phyloP scores from a whole-genome alignment of 2,888 invertebrate species.

The Ornithoptera alexandrae region DNA sequence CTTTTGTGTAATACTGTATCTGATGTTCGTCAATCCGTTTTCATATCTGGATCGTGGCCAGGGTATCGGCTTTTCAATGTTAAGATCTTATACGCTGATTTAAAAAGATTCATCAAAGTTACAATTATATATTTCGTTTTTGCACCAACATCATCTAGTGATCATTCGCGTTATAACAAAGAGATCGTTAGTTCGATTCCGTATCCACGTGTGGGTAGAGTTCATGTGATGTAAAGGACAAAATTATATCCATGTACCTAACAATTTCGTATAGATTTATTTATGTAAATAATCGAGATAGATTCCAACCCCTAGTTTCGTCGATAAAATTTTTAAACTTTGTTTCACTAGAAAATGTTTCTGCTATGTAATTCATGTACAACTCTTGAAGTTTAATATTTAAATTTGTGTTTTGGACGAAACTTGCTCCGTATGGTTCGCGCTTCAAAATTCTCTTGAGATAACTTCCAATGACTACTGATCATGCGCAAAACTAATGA shows the following conservation, averaged over 20 bases:
- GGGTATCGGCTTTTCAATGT: constrained; percentile 14
- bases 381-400: not conserved
- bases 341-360: not conserved
- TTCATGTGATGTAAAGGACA: too few species aligned
- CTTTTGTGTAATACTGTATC: constrained; percentile 19
- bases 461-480: not conserved
- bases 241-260: too few species aligned
- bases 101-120: not conserved
- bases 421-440: not conserved
- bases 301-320: too few species aligned
- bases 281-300: too few species aligned
- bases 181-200: too few species aligned
- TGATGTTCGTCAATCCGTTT: constrained; percentile 17
- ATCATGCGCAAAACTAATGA: too few species aligned
- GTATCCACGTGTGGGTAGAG: too few species aligned
- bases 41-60: constrained; percentile 26
- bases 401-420: not conserved
- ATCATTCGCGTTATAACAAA: too few species aligned
- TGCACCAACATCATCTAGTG: too few species aligned
- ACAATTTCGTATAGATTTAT: too few species aligned
- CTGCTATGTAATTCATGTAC: not conserved
- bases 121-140: not conserved
- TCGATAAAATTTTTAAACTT: not conserved
- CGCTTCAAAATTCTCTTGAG: not conserved
- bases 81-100: constrained; percentile 15